phyloP scores from a whole-genome alignment of 1,140 invertebrate genomes.

The Brachystomella parvula region DNA sequence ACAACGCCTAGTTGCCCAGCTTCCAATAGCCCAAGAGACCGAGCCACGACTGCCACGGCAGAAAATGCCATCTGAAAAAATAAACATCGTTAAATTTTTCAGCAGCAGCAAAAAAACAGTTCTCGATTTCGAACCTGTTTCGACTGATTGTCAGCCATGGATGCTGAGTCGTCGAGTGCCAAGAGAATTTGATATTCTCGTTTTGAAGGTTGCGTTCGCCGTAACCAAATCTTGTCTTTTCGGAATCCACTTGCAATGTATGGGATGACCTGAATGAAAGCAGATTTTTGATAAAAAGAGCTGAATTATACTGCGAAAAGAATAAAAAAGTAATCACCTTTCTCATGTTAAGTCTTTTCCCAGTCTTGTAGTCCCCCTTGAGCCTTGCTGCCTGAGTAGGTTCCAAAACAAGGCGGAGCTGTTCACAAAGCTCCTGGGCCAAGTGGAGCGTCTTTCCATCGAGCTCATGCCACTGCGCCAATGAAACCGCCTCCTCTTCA shows the following conservation, averaged over 20 bases:
- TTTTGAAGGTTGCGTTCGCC: slow-evolving; percentile 89
- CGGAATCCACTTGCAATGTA: slow-evolving; percentile 98
- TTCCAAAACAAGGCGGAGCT: slow-evolving; percentile 85
- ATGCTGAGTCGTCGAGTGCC: slow-evolving; percentile 94
- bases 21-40: slow-evolving; percentile 85
- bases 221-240: slow-evolving; percentile 98
- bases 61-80: slow-evolving; percentile 74
- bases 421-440: slow-evolving; percentile 85
- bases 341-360: slow-evolving; percentile 95
- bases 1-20: slow-evolving; percentile 83
- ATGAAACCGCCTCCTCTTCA: slow-evolving; percentile 23
- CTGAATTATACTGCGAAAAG: neutral
- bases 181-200: slow-evolving; percentile 93
- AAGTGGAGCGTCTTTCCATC: slow-evolving; percentile 55
- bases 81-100: neutral
- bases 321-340: slow-evolving; percentile 50
- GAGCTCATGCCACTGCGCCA: slow-evolving; percentile 46
- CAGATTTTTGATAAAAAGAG: neutral
- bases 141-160: slow-evolving; percentile 81
- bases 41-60: slow-evolving; percentile 82
- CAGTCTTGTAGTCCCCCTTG: slow-evolving; percentile 91
- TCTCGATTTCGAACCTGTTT: slow-evolving; percentile 52
- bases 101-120: neutral
- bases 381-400: slow-evolving; percentile 85
- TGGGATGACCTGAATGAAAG: slow-evolving; percentile 63